Conservation (phyloP, 2,113 vertebrate species). For the Ibidorhyncha struthersii region DNA sequence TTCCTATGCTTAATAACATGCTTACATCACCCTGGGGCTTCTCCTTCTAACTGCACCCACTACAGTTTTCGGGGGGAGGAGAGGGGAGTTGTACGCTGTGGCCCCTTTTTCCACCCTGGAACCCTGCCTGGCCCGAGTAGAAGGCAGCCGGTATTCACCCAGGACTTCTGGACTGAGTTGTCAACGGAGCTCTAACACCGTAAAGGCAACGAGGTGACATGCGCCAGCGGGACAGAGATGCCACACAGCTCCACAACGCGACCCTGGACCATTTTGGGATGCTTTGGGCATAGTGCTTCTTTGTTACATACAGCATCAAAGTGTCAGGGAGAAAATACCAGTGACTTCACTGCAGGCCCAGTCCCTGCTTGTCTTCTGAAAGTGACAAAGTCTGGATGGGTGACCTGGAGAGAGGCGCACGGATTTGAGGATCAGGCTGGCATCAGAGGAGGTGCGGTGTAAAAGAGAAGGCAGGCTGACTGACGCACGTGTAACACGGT, state of each 20-base stretch:
- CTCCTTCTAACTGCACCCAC: neutral
- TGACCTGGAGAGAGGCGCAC: neutral
- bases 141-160: neutral
- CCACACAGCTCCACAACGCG: accelerated
- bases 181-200: neutral
- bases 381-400: neutral
- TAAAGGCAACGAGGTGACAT: accelerated
- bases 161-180: neutral
- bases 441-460: neutral
- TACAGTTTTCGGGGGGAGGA: neutral
- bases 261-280: accelerated
- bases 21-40: neutral
- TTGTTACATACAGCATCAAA: neutral
- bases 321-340: neutral
- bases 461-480: neutral
- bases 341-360: neutral
- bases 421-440: neutral
- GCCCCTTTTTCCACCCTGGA: neutral
- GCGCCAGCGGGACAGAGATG: neutral
- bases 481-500: accelerated
- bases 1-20: accelerated
- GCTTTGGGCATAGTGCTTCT: neutral
- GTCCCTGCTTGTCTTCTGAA: neutral
- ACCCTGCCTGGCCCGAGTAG: neutral
- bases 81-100: accelerated